Evolutionary conservation across 2,113 vertebrate genomes (phyloP).

Genomic region (Xenopus borealis): DNA sequence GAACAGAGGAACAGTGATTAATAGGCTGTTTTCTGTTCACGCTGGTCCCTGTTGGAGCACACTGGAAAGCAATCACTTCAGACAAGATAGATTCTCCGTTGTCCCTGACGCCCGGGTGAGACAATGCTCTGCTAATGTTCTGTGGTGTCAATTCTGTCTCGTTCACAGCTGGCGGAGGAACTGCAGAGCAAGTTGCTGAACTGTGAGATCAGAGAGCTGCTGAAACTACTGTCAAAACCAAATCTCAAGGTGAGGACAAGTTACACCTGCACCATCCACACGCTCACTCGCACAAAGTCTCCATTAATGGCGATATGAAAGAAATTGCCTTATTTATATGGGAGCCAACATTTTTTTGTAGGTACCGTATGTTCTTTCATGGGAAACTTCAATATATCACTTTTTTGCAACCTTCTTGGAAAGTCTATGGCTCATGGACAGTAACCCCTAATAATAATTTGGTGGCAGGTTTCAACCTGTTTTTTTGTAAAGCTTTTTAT

Average conservation of each 20-base stretch:
- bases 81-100: constrained; percentile 58
- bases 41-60: constrained; percentile 61
- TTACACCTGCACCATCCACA: constrained; percentile 31
- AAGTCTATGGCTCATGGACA: constrained; percentile 19
- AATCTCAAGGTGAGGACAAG: constrained; percentile 81
- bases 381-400: background rate
- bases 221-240: constrained; percentile 82
- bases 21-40: constrained; percentile 63
- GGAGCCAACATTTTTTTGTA: background rate
- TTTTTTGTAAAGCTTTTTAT: background rate
- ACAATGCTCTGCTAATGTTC: constrained; percentile 50
- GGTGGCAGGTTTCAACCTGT: constrained; percentile 14
- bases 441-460: constrained; percentile 23
- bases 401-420: background rate
- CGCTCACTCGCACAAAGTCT: background rate
- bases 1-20: constrained; percentile 56
- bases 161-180: constrained; percentile 79
- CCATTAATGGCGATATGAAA: background rate
- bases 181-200: constrained; percentile 75
- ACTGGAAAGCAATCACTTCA: constrained; percentile 60
- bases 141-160: constrained; percentile 58
- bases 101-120: constrained; percentile 52
- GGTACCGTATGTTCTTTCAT: constrained; percentile 13
- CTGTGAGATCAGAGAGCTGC: constrained; percentile 82
- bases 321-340: constrained; percentile 17